Evolutionary conservation across 2,797 vertebrate genomes (phyloP), one percentile per base, ranked within the genome.

Genomic region (Scyliorhinus canicula): DNA sequence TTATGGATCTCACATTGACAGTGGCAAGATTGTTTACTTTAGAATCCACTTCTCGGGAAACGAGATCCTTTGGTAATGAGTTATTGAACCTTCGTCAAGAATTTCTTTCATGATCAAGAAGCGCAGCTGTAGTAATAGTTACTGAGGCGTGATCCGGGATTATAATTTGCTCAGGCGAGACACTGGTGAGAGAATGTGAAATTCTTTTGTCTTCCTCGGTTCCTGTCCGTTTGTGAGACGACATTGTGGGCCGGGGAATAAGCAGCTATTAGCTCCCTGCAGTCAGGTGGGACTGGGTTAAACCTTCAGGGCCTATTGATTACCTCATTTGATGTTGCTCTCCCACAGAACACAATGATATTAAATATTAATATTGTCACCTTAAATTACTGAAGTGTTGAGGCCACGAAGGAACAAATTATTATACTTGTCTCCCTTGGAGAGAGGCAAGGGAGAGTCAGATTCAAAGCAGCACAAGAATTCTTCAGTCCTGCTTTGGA

Each of bases 111-210:
- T 88, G 28, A 11, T 88, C 52, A 57, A 35, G 52, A 86, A 52
- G 57, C n/a, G 55, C 35, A 44, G 4, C 88, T 44, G 35, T 3
- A 35, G 24, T 44, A 93, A 44, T 67, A 93, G 52, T 67, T 67
- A 93, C 40, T 93, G 90, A 93, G 90, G 52, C 47, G 3, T 93
- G 90, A 93, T 65, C 90, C n/a, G 19, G 63, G 63, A 93, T 47
- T 67, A 65, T 93, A 93, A 67, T 93, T 65, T 4, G 47, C 21
- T 44, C 90, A 67, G 63, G 40, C 11, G 90, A 65, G 52, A 93
- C n/a, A 65, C n/a, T 93, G 40, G 9, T 90, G 90, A 93, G 31
- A 67, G 90, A 65, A 40, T 44, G 14, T 88, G 60, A 65, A 93
- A 93, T 19, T 63, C 9, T 63, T 67, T 47, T 8, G 11, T n/a